Evolutionary conservation across 2,888 invertebrate genomes (phyloP), one percentile per base, ranked within the genome.

Genomic region (Apamea crenata): DNA sequence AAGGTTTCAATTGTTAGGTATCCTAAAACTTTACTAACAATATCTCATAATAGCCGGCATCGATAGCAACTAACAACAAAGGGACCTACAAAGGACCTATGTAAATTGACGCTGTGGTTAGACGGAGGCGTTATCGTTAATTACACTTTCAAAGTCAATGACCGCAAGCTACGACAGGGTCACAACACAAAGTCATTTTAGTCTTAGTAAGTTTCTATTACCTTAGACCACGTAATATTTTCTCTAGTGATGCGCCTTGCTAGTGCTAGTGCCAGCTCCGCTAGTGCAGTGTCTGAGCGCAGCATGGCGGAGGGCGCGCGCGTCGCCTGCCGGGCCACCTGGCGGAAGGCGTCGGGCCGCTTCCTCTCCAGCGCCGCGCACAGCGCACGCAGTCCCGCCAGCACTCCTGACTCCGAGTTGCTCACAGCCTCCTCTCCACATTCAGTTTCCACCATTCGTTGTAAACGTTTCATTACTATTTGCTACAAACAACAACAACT

Each of bases 211-310:
- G 56, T 6, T 68, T 56, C 25, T n/a, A 4, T 86, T 89, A 98
- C 98, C 96, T 98, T 98, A 78, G 98, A 98, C 98, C 98, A 98
- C 0, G 98, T 98, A 82, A 98, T 98, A 89, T 98, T 98, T 59
- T 97, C 96, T 78, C 98, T 97, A 86, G 98, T 97, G 73, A 98
- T 96, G 80, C 98, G 97, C 47, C 98, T 97, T 1, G 98, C 98
- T 18, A 98, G 97, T 21, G 98, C 98, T 61, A 98, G 97, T 63
- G 98, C 95, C 50, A 98, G 95, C 83, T 97, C 97, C 12, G 97
- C 96, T 65, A 98, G 96, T 25, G 97, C 97, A 77, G 97, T 97
- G 90, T 98, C 97, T 0, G 97, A 97, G 3, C 97, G 96, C 65
- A 97, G 96, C 94, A 97, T 97, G 47, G 97, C 97, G 6, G 97